A percentile compares a stretch with the other conserved stretches of the same genome.
Evolutionary conservation across 2,797 vertebrate genomes (phyloP).

Genomic region (Chelon labrosus): DNA sequence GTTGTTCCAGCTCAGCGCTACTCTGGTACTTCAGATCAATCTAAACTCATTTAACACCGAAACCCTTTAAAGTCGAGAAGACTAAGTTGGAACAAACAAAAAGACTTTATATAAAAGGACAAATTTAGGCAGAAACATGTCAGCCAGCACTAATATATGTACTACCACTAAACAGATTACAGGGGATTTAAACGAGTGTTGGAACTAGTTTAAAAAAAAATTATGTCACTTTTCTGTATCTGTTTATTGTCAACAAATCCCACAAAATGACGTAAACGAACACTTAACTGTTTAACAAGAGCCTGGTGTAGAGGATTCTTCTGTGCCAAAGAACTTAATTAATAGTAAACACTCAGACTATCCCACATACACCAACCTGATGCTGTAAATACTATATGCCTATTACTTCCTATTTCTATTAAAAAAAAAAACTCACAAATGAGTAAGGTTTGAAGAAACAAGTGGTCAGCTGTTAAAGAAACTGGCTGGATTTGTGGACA

Average conservation of each 20-base stretch:
- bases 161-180: not conserved
- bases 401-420: not conserved
- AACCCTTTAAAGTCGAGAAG: not conserved
- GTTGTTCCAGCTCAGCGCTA: conserved; percentile 57
- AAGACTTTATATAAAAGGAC: conserved; percentile 8
- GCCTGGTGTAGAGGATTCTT: not conserved
- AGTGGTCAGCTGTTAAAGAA: not conserved
- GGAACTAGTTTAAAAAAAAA: not conserved
- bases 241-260: conserved; percentile 9
- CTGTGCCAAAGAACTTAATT: not conserved
- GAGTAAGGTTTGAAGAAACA: too few species aligned
- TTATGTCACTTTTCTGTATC: not conserved
- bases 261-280: not conserved
- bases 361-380: not conserved
- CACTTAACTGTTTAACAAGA: not conserved
- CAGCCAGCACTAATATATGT: not conserved
- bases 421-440: too few species aligned
- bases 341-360: not conserved
- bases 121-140: conserved; percentile 1
- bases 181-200: conserved; percentile 4
- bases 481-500: conserved; percentile 17
- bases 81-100: conserved; percentile 59
- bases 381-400: not conserved
- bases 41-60: not conserved
- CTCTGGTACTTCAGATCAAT: not conserved